These are phyloP conservation scores for Hemiprocne comata DNA, from an alignment of 2,113 vertebrate species.

Conservation along the genomic window DNA sequence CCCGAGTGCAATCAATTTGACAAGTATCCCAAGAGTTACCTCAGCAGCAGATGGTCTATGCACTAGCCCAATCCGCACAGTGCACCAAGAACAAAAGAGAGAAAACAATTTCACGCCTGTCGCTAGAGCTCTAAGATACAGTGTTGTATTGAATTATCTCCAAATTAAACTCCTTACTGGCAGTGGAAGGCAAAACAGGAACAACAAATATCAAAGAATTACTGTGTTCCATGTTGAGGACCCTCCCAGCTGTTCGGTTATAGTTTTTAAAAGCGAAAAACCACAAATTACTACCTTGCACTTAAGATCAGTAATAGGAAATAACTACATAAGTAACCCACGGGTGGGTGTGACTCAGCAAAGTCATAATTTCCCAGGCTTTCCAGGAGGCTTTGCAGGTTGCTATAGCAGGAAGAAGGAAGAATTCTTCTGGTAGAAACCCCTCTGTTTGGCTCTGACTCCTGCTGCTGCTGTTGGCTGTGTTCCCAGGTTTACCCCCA, in stretches of 20 bases:
- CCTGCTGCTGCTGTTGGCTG: background rate
- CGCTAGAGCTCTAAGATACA: background rate
- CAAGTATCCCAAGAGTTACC: slow-evolving; percentile 40
- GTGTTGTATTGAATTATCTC: slow-evolving; percentile 53
- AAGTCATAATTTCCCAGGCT: background rate
- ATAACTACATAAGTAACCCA: background rate
- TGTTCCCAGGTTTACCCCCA: background rate
- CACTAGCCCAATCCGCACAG: slow-evolving; percentile 18
- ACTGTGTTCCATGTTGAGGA: background rate
- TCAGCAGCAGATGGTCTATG: slow-evolving; percentile 51
- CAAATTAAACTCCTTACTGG: slow-evolving; percentile 26
- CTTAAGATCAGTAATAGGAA: background rate
- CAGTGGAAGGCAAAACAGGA: background rate
- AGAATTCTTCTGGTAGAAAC: background rate
- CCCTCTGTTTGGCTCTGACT: background rate
- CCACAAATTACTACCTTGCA: background rate
- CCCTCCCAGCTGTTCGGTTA: background rate
- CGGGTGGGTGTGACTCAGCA: background rate
- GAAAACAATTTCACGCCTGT: slow-evolving; percentile 61
- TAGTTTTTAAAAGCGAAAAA: background rate
- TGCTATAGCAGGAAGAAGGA: background rate
- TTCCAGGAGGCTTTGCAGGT: background rate
- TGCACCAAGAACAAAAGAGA: slow-evolving; percentile 8
- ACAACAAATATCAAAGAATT: background rate
- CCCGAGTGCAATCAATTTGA: slow-evolving; percentile 59